Percentiles rank a stretch among this genome's conserved stretches.
Evolutionary conservation across 2,797 vertebrate species (phyloP).

Genomic region (Siniperca obscura): DNA sequence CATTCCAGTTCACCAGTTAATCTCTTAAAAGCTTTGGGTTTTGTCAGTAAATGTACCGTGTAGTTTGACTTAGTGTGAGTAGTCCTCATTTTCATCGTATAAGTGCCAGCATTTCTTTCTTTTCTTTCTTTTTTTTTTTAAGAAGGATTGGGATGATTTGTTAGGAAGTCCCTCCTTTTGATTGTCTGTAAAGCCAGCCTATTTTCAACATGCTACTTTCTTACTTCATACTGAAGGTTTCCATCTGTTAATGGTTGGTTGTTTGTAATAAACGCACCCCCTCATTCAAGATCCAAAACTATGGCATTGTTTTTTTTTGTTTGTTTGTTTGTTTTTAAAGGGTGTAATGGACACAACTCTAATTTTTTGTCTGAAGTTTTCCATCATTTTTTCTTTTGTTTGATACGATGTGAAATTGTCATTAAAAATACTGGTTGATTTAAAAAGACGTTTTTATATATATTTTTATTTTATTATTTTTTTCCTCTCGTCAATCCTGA

Average conservation of each 20-base stretch:
- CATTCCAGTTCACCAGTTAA: constrained; percentile 78
- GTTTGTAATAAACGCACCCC: constrained; percentile 29
- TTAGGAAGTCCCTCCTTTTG: constrained; percentile 24
- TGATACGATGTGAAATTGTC: constrained; percentile 89
- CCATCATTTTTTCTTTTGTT: constrained; percentile 74
- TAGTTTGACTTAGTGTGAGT: constrained; percentile 64
- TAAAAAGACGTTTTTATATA: background rate
- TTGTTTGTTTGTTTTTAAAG: background rate
- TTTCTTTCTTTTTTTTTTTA: constrained; percentile 4
- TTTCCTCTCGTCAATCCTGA: background rate
- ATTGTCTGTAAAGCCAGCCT: constrained; percentile 40
- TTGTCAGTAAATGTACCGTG: constrained; percentile 70
- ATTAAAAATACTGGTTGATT: constrained; percentile 29
- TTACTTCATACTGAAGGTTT: constrained; percentile 62
- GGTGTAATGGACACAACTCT: constrained; percentile 47
- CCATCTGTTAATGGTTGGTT: constrained; percentile 52
- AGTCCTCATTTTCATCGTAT: constrained; percentile 57
- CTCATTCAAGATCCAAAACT: constrained; percentile 39
- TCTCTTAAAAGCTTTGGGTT: constrained; percentile 46
- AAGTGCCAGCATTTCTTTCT: constrained; percentile 42
- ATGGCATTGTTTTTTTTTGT: constrained; percentile 1
- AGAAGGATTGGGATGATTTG: constrained; percentile 23
- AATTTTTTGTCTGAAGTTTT: constrained; percentile 57
- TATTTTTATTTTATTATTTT: background rate
- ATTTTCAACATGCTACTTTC: constrained; percentile 56